Evolutionary conservation across 2,113 vertebrate genomes (phyloP).

Genomic region (Galeopterus variegatus): DNA sequence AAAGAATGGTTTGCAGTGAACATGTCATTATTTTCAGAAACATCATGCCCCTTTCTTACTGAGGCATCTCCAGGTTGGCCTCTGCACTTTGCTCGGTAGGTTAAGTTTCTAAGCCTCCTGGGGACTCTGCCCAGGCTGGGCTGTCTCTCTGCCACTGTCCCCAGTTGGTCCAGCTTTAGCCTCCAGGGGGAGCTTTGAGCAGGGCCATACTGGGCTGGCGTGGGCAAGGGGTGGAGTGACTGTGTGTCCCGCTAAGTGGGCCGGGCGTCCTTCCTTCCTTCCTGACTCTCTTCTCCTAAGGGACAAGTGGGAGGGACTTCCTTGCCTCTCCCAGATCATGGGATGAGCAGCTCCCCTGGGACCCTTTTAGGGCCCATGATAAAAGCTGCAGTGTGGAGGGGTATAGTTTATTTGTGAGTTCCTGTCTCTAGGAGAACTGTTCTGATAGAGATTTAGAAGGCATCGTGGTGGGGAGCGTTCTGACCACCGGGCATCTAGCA

Average conservation of each 20-base stretch:
- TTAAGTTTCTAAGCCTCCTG: slow-evolving; percentile 43
- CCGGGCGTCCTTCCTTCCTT: slow-evolving; percentile 81
- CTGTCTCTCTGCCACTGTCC: background rate
- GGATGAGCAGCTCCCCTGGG: slow-evolving; percentile 64
- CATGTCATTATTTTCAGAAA: background rate
- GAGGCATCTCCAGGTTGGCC: background rate
- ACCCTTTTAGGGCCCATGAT: background rate
- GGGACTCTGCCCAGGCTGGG: background rate
- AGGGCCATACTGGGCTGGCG: background rate
- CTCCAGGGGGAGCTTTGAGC: slow-evolving; percentile 70
- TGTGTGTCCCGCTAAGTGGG: slow-evolving; percentile 50
- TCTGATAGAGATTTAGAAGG: background rate
- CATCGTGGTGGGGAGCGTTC: background rate
- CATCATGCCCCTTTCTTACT: background rate
- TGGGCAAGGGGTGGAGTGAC: slow-evolving; percentile 53
- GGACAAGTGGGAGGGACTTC: slow-evolving; percentile 71
- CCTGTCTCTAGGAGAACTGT: background rate
- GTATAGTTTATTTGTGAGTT: slow-evolving; percentile 21
- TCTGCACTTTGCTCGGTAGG: background rate
- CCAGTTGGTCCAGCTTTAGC: background rate
- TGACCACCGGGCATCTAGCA: background rate
- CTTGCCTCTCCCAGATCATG: slow-evolving; percentile 58
- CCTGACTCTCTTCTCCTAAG: slow-evolving; percentile 79
- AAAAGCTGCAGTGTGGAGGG: background rate
- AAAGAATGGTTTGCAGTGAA: background rate